Conservation (phyloP, 2,888 invertebrate genomes). For the Antheraea yamamai region DNA sequence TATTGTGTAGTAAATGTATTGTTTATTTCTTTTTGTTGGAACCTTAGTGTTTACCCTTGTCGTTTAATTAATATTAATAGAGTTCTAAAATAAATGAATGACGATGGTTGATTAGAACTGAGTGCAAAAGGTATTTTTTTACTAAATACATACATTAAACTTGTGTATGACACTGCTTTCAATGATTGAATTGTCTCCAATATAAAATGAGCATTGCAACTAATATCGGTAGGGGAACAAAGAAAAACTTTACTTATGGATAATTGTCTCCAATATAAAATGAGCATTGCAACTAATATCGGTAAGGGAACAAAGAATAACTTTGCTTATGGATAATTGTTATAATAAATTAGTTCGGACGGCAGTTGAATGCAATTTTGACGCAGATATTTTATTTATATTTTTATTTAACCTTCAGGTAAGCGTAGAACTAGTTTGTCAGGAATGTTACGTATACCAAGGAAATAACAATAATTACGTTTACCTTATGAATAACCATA, state of each 20-base stretch:
- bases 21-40: neutral
- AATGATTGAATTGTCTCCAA: too few species aligned
- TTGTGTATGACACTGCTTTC: too few species aligned
- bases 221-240: neutral
- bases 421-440: neutral
- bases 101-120: too few species aligned
- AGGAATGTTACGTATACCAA: neutral
- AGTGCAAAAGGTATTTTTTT: too few species aligned
- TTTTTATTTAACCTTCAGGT: neutral
- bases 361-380: neutral
- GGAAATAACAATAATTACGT: neutral
- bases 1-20: neutral
- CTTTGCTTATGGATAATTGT: neutral
- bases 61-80: too few species aligned
- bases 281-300: neutral
- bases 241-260: neutral
- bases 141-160: too few species aligned
- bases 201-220: neutral
- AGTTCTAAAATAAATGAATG: too few species aligned
- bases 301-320: neutral
- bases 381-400: neutral
- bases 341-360: neutral
- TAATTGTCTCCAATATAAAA: neutral
- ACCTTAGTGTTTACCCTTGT: too few species aligned
- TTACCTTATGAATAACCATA: neutral